Evolutionary conservation across 2,888 invertebrate genomes (phyloP).

Genomic region (Thyatira batis): DNA sequence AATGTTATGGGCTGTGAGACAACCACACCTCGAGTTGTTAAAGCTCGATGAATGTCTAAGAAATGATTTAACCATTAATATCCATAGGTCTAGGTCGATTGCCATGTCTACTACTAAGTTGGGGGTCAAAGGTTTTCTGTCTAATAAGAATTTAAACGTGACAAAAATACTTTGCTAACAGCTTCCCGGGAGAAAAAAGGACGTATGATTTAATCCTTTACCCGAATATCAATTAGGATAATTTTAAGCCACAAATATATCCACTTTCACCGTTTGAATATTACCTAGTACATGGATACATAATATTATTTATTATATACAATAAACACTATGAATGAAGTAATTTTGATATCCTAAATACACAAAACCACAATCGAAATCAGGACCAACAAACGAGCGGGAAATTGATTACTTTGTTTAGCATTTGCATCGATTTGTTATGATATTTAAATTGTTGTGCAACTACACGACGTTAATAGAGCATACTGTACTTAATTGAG

Average conservation of each 20-base stretch:
- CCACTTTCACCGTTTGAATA: too few relatives aligned
- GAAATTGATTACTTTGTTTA: background rate
- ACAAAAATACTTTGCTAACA: too few relatives aligned
- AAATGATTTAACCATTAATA: background rate
- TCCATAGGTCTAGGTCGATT: background rate
- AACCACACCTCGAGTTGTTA: background rate
- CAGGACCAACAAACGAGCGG: background rate
- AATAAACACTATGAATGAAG: background rate
- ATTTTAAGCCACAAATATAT: too few relatives aligned
- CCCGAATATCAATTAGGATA: too few relatives aligned
- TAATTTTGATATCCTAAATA: background rate
- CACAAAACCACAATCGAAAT: background rate
- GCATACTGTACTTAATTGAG: slow-evolving; percentile 21
- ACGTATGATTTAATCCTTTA: too few relatives aligned
- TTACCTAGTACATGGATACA: too few relatives aligned
- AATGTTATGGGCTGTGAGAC: background rate
- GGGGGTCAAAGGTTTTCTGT: background rate
- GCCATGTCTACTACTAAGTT: background rate
- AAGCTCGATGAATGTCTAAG: background rate
- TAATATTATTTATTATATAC: background rate
- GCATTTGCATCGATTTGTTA: background rate
- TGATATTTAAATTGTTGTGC: background rate
- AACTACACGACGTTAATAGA: slow-evolving; percentile 13
- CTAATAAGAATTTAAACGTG: too few relatives aligned
- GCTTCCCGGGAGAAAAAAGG: too few relatives aligned